Conservation (phyloP, 37 sponge, comb jelly and placozoan genomes). For the Halichondria panicea region DNA sequence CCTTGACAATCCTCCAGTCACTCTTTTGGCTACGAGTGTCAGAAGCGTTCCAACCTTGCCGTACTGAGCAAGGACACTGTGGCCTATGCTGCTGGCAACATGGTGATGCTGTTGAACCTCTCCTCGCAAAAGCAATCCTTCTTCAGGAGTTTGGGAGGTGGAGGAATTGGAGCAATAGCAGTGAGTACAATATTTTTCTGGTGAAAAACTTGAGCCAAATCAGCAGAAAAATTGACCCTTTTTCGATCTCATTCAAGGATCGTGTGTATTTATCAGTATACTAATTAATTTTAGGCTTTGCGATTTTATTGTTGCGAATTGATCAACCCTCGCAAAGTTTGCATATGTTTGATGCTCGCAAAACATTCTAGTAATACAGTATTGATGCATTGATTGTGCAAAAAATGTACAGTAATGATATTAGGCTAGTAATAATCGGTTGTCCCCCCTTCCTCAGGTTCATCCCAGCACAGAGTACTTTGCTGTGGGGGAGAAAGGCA, state of each 20-base stretch:
- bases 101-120: conserved; percentile 78
- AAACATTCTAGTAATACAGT: too few species aligned
- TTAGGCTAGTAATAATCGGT: too few species aligned
- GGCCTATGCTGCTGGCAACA: conserved; percentile 89
- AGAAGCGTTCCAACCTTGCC: conserved; percentile 85
- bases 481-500: conserved; percentile 98
- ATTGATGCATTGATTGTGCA: not conserved
- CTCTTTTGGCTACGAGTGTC: conserved; percentile 97
- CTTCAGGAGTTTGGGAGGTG: conserved; percentile 82
- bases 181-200: conserved; percentile 70
- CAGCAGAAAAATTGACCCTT: too few species aligned
- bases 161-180: conserved; percentile 92
- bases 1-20: conserved; percentile 55
- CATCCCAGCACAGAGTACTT: conserved; percentile 85
- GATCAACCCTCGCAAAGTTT: too few species aligned
- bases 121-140: conserved; percentile 65
- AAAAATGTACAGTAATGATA: not conserved
- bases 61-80: conserved; percentile 73
- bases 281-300: not conserved
- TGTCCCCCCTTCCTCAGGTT: conserved; percentile 40
- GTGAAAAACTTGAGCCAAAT: too few species aligned
- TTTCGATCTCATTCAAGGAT: not conserved
- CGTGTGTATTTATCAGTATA: not conserved
- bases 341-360: too few species aligned
- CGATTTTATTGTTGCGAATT: too few species aligned